Conservation (phyloP, 2,888 invertebrate genomes). For the Dolichopus griseipennis region DNA sequence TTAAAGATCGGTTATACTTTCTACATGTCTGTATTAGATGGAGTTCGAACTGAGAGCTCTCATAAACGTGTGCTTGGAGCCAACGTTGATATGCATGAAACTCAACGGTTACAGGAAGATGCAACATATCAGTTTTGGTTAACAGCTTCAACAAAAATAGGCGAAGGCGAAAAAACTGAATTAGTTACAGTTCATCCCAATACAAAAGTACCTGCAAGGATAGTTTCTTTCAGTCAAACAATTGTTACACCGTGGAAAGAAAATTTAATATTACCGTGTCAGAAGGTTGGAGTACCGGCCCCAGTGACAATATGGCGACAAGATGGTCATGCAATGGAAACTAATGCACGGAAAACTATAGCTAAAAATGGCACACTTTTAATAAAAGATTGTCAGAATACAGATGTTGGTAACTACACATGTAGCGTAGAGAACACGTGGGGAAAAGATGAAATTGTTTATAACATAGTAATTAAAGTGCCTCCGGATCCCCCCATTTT, state of each 20-base stretch:
- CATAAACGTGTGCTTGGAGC: constrained; percentile 65
- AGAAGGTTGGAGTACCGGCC: constrained; percentile 72
- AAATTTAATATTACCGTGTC: constrained; percentile 71
- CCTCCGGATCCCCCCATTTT: constrained; percentile 80
- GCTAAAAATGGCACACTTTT: constrained; percentile 63
- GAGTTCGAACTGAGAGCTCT: constrained; percentile 68
- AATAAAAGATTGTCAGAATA: constrained; percentile 64
- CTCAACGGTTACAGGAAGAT: constrained; percentile 58
- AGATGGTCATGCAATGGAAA: constrained; percentile 64
- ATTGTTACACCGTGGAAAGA: constrained; percentile 81
- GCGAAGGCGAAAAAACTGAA: constrained; percentile 73
- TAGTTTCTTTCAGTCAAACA: constrained; percentile 76
- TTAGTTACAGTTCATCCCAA: constrained; percentile 68
- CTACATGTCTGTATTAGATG: constrained; percentile 71
- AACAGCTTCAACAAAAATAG: constrained; percentile 70
- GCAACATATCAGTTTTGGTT: constrained; percentile 66
- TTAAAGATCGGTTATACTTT: constrained; percentile 60
- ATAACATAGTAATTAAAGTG: constrained; percentile 59
- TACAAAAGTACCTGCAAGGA: constrained; percentile 74
- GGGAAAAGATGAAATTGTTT: constrained; percentile 74
- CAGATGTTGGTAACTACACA: constrained; percentile 84
- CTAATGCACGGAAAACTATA: constrained; percentile 57
- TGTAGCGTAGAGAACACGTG: constrained; percentile 77
- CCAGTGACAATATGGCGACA: constrained; percentile 72
- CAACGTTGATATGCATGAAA: constrained; percentile 61